Conservation (phyloP, 2,797 vertebrate species). For the Falco naumanni region DNA sequence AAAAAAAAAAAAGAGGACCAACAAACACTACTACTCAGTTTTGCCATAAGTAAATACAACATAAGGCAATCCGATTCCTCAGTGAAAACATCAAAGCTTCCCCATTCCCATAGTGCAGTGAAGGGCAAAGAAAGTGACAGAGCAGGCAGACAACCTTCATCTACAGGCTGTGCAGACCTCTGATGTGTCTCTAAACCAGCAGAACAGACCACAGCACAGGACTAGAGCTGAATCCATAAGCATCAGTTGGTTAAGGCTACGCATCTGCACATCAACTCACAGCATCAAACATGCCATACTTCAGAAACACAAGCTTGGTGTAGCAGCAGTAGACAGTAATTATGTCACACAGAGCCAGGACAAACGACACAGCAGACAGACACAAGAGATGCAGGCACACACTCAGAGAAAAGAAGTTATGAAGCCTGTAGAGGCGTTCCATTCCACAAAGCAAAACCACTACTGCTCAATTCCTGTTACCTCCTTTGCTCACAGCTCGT, state of each 20-base stretch:
- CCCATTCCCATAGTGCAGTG: accelerated
- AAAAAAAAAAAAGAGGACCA: background rate
- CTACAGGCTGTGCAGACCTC: background rate
- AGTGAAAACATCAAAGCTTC: background rate
- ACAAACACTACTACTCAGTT: background rate
- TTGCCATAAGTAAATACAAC: background rate
- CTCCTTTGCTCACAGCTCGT: background rate
- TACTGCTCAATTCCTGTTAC: background rate
- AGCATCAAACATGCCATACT: background rate
- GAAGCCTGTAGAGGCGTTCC: background rate
- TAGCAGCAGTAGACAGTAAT: background rate
- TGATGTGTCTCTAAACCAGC: background rate
- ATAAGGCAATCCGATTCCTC: background rate
- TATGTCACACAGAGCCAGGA: background rate
- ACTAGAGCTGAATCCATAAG: background rate
- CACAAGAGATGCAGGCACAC: background rate
- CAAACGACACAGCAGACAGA: background rate
- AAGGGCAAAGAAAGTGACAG: background rate
- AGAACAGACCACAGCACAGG: accelerated
- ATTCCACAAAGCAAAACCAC: background rate
- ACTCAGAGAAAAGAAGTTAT: background rate
- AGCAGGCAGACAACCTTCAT: background rate
- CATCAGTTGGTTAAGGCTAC: background rate
- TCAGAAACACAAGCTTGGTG: background rate
- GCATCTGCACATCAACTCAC: background rate